These are phyloP conservation scores for Colaptes auratus DNA, from an alignment of 2,113 vertebrate species.

Conservation along the genomic window DNA sequence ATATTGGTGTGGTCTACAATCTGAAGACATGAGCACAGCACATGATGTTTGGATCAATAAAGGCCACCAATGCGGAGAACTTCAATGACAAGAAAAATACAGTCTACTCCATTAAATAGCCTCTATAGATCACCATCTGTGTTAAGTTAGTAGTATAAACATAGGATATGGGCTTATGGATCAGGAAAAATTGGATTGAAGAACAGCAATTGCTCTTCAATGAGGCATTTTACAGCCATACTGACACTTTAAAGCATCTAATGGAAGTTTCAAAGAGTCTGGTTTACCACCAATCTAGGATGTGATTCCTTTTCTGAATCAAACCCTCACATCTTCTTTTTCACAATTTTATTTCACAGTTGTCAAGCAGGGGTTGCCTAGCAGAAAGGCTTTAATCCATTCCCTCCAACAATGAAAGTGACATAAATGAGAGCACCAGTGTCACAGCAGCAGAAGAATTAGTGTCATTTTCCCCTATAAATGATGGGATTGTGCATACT, in stretches of 20 bases:
- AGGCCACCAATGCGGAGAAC: conserved; percentile 48
- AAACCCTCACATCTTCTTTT: background rate
- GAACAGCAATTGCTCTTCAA: conserved; percentile 49
- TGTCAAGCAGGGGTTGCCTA: background rate
- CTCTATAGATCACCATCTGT: conserved; percentile 32
- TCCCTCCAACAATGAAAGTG: background rate
- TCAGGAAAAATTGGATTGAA: conserved; percentile 21
- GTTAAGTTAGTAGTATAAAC: conserved; percentile 52
- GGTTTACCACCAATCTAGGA: conserved; percentile 17
- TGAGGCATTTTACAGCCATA: conserved; percentile 34
- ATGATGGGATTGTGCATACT: background rate
- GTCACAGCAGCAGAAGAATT: background rate
- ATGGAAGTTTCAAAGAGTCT: conserved; percentile 29
- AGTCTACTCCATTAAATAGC: conserved; percentile 48
- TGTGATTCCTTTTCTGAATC: conserved; percentile 7
- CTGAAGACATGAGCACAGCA: conserved; percentile 18
- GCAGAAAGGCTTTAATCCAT: background rate
- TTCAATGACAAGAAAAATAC: conserved; percentile 60
- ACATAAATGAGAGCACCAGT: background rate
- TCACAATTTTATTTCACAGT: background rate
- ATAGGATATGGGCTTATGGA: background rate
- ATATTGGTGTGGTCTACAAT: background rate
- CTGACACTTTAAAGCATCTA: conserved; percentile 20
- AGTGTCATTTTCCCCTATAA: background rate
- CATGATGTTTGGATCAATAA: conserved; percentile 55